Conservation (phyloP, 2,888 invertebrate species). For the Parapristionchus giblindavisi region DNA sequence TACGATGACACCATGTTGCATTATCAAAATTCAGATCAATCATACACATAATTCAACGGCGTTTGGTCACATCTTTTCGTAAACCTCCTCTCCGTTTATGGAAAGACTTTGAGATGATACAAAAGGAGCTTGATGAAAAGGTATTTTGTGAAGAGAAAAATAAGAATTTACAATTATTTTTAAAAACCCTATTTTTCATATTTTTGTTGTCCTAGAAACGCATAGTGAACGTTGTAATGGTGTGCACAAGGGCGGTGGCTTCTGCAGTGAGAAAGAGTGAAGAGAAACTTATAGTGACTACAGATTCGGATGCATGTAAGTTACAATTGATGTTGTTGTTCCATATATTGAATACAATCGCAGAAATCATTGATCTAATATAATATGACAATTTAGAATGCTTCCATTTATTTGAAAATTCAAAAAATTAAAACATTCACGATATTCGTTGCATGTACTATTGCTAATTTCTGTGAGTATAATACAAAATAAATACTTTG, state of each 20-base stretch:
- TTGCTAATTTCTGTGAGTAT: not conserved
- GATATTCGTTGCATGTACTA: not conserved
- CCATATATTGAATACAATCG: too few species aligned
- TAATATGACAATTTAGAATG: not conserved
- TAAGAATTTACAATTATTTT: not conserved
- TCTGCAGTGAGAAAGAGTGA: slow-evolving; percentile 4
- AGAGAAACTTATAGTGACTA: not conserved
- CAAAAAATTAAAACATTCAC: not conserved
- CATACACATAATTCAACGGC: slow-evolving; percentile 25
- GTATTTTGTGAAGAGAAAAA: slow-evolving; percentile 12
- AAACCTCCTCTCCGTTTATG: slow-evolving; percentile 43
- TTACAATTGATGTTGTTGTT: too few species aligned
- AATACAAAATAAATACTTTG: not conserved
- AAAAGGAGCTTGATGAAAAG: slow-evolving; percentile 53
- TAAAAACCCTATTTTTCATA: slow-evolving; percentile 5
- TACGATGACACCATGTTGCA: too few species aligned
- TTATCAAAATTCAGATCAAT: not conserved
- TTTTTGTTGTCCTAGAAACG: not conserved
- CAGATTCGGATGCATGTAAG: slow-evolving; percentile 22
- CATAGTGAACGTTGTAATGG: slow-evolving; percentile 28
- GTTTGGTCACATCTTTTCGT: slow-evolving; percentile 24
- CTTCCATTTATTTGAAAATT: not conserved
- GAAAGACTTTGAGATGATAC: slow-evolving; percentile 53
- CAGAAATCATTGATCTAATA: too few species aligned
- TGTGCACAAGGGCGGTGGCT: not conserved